Evolutionary conservation across 2,888 invertebrate species (phyloP).

Genomic region (Troides aeacus): DNA sequence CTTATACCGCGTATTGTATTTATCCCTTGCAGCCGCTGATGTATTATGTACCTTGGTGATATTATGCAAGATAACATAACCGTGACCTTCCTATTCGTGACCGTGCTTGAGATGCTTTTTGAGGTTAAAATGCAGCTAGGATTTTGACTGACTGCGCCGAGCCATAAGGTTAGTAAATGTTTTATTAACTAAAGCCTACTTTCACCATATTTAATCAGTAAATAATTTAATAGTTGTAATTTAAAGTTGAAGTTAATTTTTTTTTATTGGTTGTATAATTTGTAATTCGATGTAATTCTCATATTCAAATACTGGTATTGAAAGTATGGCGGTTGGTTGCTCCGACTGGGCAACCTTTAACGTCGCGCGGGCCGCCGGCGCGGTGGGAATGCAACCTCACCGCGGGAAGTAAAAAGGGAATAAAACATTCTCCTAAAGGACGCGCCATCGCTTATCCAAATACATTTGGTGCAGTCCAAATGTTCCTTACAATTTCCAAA

Average conservation of each 20-base stretch:
- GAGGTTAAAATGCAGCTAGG: slow-evolving; percentile 79
- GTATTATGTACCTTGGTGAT: slow-evolving; percentile 59
- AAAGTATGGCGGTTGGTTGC: slow-evolving; percentile 27
- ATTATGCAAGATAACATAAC: slow-evolving; percentile 75
- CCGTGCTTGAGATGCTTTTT: slow-evolving; percentile 73
- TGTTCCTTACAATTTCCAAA: neutral
- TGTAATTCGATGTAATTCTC: slow-evolving; percentile 24
- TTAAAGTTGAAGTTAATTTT: no score
- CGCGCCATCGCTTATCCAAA: slow-evolving; percentile 62
- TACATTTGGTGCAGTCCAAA: slow-evolving; percentile 43
- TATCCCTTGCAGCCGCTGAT: slow-evolving; percentile 63
- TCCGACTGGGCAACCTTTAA: slow-evolving; percentile 20
- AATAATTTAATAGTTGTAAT: no score
- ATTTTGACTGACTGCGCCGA: slow-evolving; percentile 76
- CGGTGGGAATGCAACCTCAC: slow-evolving; percentile 68
- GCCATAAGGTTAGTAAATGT: slow-evolving; percentile 70
- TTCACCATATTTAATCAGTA: no score
- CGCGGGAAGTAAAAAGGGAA: slow-evolving; percentile 67
- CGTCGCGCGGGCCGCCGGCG: slow-evolving; percentile 44
- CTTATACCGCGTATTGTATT: slow-evolving; percentile 68
- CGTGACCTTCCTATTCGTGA: slow-evolving; percentile 76
- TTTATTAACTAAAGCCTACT: no score
- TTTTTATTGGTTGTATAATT: neutral
- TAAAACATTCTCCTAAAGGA: slow-evolving; percentile 59
- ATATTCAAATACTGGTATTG: slow-evolving; percentile 22